Base-by-base conservation (phyloP, 2,797 vertebrate genomes). In the Falco peregrinus region DNA sequence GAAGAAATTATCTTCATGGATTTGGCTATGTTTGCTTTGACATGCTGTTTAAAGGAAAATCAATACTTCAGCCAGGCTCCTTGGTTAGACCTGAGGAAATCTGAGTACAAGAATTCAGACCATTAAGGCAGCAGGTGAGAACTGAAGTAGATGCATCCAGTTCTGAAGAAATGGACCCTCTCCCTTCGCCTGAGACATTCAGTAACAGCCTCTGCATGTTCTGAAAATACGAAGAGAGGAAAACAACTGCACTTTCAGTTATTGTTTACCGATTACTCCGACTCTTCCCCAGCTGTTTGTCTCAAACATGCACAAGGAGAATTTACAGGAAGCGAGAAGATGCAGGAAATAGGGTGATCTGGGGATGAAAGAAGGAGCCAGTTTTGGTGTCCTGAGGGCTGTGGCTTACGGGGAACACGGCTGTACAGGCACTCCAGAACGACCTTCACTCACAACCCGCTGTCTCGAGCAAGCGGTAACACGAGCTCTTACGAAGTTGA, bases 371-470 rank as follows among this genome's bases (percentile, higher is more conserved):
- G 8, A 26, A 73, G 48, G n/a, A 74, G 65, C 14, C 28, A 31
- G 33, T 20, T 61, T 26, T 25, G 80, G 61, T 21, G 53, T 54
- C 15, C 37, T 0, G 2, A 71, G 54, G 45, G 50, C 88, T 50
- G n/a, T 16, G 64, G 39, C 1, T 4, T 3, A 15, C 1, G 5
- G 60, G 84, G 73, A 39, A 6, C 59, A 8, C 0, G 12, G 45
- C 63, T 28, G 61, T 11, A 21, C 43, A 22, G 59, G 24, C 37
- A 85, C 26, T 57, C 68, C 83, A 33, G 70, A 31, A 64, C 1
- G 26, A 94, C 90, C 94, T 92, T 92, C 84, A 65, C 35, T 70
- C 53, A 17, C 87, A 60, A 6, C 20, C 60, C 7, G 3, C 21
- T 20, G 71, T n/a, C 81, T 50, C 15, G 3, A 76, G 89, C 60